These are phyloP conservation scores for Apostichopus japonicus DNA, from an alignment of 35 echinoderm and acorn worm species.

Conservation along the genomic window DNA sequence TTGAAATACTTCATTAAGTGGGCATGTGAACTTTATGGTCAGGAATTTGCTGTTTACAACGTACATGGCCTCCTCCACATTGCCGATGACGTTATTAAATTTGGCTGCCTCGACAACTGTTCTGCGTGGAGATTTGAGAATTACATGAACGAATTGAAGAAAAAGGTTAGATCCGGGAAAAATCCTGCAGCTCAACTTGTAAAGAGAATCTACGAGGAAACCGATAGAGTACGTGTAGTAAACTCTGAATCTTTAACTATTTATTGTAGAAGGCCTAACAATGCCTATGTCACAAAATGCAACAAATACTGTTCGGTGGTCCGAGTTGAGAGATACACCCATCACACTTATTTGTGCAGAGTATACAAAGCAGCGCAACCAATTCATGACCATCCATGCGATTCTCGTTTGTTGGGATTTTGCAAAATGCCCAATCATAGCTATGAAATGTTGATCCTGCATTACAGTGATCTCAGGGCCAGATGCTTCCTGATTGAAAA, in stretches of 20 bases:
- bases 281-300: neutral
- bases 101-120: slow-evolving; percentile 55
- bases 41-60: slow-evolving; percentile 75
- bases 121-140: slow-evolving; percentile 73
- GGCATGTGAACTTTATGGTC: slow-evolving; percentile 62
- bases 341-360: slow-evolving; percentile 3
- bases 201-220: slow-evolving; percentile 24
- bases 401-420: neutral
- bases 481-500: neutral
- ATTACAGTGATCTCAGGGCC: neutral
- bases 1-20: slow-evolving; percentile 64
- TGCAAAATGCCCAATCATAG: neutral
- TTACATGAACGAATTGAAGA: slow-evolving; percentile 72
- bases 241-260: neutral
- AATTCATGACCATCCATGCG: neutral
- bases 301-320: neutral
- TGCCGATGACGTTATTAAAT: slow-evolving; percentile 59
- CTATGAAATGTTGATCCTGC: neutral
- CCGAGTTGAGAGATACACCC: neutral
- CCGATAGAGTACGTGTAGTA: neutral
- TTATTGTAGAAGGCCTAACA: neutral
- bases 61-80: slow-evolving; percentile 77
- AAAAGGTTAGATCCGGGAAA: slow-evolving; percentile 62
- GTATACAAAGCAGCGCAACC: neutral
- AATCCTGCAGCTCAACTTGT: slow-evolving; percentile 57